Evolutionary conservation across 1,140 invertebrate species (phyloP).

Genomic region (Drosophila leontia): DNA sequence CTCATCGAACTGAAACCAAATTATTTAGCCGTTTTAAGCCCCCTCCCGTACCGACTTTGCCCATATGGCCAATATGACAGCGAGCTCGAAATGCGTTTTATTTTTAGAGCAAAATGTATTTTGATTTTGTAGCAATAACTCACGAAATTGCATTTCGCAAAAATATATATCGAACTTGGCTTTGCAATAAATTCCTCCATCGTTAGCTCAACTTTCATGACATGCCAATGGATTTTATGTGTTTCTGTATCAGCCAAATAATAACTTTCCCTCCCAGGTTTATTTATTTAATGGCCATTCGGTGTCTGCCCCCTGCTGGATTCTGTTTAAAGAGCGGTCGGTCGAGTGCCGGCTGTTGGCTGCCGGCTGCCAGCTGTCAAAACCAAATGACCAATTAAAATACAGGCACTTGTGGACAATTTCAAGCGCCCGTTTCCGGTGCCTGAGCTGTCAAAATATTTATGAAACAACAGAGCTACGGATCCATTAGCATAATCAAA

Average conservation of each 20-base stretch:
- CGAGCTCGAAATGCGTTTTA: conserved; percentile 9
- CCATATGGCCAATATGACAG: conserved; percentile 15
- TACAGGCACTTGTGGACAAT: conserved; percentile 41
- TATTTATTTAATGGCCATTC: conserved; percentile 18
- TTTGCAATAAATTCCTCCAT: background rate
- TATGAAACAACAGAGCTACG: conserved; percentile 44
- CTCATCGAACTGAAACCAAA: conserved; percentile 16
- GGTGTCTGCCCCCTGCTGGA: background rate
- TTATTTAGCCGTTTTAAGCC: conserved; percentile 15
- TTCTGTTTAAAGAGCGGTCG: conserved; percentile 19
- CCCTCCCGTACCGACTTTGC: background rate
- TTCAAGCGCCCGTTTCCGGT: conserved; percentile 44
- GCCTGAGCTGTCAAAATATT: conserved; percentile 55
- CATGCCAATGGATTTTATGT: conserved; percentile 14
- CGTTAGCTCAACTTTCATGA: conserved; percentile 13
- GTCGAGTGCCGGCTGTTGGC: background rate
- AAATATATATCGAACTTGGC: background rate
- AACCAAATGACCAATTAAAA: conserved; percentile 53
- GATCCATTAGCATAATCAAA: conserved; percentile 80
- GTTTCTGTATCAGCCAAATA: conserved; percentile 13
- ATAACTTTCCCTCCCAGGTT: conserved; percentile 1
- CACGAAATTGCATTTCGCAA: conserved; percentile 16
- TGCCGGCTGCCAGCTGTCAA: conserved; percentile 38
- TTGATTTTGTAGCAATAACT: conserved; percentile 8
- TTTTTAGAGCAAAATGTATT: conserved; percentile 12